Percentiles rank a stretch among this genome's conserved stretches.
Conservation (phyloP, 1,140 invertebrate genomes). For the Laupala kohalensis region DNA sequence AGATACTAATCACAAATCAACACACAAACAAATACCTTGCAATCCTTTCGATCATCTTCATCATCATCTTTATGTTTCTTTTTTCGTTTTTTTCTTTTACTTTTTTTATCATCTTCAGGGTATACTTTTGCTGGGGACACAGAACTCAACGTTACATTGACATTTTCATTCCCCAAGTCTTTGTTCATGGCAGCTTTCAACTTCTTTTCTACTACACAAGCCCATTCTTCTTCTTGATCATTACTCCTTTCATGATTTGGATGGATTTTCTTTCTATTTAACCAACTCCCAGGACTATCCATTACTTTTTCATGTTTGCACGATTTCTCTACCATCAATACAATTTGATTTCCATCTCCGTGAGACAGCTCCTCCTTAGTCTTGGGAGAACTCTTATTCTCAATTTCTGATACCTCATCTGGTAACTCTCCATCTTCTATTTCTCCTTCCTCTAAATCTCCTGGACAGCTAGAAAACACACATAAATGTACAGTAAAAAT, state of each 20-base stretch:
- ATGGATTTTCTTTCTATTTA: conserved; percentile 1
- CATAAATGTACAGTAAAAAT: background rate
- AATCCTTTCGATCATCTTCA: conserved; percentile 23
- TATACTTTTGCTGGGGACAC: background rate
- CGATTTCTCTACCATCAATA: conserved; percentile 25
- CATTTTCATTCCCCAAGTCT: conserved; percentile 34
- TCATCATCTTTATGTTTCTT: conserved; percentile 19
- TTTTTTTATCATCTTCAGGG: conserved; percentile 16
- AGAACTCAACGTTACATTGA: conserved; percentile 1
- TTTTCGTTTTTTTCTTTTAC: conserved; percentile 25
- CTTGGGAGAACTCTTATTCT: background rate
- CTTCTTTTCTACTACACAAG: conserved; percentile 59
- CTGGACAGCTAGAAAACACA: conserved; percentile 14
- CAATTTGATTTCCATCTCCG: conserved; percentile 21
- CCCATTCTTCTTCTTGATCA: conserved; percentile 51
- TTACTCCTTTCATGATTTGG: background rate
- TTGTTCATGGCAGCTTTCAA: conserved; percentile 47
- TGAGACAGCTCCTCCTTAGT: conserved; percentile 9
- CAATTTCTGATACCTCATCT: conserved; percentile 27
- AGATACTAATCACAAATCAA: background rate
- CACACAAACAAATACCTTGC: conserved; percentile 20
- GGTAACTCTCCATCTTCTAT: conserved; percentile 41
- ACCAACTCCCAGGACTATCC: background rate
- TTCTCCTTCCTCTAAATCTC: conserved; percentile 45
- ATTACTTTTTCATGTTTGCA: conserved; percentile 27